Evolutionary conservation across 2,888 invertebrate genomes (phyloP).

Genomic region (Gymnoscelis rufifasciata): DNA sequence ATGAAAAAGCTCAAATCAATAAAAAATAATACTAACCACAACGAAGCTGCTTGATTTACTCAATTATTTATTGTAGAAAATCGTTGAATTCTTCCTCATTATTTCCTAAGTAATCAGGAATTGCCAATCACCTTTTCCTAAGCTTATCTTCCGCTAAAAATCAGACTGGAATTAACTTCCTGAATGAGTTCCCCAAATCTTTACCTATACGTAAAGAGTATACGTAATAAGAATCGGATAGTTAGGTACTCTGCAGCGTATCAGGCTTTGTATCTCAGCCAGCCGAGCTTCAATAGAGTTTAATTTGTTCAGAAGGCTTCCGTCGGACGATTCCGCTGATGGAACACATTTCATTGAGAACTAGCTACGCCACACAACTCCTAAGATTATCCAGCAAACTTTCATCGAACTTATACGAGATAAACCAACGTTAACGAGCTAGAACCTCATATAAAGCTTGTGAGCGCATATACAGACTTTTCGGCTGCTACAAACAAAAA

Average conservation of each 20-base stretch:
- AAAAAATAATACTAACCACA: no score
- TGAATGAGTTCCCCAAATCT: neutral
- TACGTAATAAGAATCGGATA: slow-evolving; percentile 4
- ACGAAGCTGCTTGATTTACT: no score
- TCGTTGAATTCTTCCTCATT: no score
- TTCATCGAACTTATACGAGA: slow-evolving; percentile 33
- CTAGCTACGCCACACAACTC: slow-evolving; percentile 37
- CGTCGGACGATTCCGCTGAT: slow-evolving; percentile 40
- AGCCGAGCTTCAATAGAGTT: slow-evolving; percentile 41
- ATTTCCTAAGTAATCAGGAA: no score
- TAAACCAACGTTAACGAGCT: slow-evolving; percentile 32
- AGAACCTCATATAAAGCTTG: slow-evolving; percentile 21
- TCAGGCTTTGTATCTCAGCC: slow-evolving; percentile 28
- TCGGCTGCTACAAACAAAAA: neutral
- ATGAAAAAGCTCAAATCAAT: no score
- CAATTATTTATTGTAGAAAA: no score
- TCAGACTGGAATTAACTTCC: no score
- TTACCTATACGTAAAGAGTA: no score
- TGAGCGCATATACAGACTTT: neutral
- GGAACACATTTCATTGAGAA: slow-evolving; percentile 39
- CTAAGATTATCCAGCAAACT: slow-evolving; percentile 35
- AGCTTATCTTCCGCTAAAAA: no score
- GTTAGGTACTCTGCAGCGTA: slow-evolving; percentile 4
- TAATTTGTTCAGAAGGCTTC: slow-evolving; percentile 43
- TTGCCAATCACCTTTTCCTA: no score